Conservation (phyloP, 2,888 invertebrate species). For the Noctuana brunneofusca region DNA sequence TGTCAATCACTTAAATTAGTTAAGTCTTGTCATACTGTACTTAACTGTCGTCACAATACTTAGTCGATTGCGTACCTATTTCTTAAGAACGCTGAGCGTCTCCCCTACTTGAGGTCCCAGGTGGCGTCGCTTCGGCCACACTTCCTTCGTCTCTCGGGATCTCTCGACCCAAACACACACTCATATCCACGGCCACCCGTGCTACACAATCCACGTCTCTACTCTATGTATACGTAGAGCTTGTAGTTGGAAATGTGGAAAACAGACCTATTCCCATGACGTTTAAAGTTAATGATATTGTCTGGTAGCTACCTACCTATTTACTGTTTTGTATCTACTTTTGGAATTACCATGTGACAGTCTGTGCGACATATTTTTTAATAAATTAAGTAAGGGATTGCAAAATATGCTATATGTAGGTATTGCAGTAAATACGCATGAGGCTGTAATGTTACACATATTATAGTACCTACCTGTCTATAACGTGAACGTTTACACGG, state of each 20-base stretch:
- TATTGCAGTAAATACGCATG: too few relatives aligned
- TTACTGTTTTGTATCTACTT: conserved; percentile 36
- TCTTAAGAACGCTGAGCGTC: conserved; percentile 32
- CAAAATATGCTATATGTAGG: too few relatives aligned
- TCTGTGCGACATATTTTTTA: conserved; percentile 19
- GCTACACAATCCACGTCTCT: conserved; percentile 37
- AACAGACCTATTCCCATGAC: conserved; percentile 48
- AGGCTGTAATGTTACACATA: too few relatives aligned
- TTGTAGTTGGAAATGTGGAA: conserved; percentile 45
- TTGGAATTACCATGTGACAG: conserved; percentile 22
- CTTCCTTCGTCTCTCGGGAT: conserved; percentile 74
- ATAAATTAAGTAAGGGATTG: conserved; percentile 17
- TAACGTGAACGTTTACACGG: too few relatives aligned
- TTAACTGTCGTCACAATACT: background rate
- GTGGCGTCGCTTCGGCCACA: conserved; percentile 76
- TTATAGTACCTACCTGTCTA: too few relatives aligned
- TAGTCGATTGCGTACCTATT: conserved; percentile 23
- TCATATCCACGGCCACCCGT: conserved; percentile 47
- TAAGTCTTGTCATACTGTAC: too few relatives aligned
- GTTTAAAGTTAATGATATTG: conserved; percentile 49
- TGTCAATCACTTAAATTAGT: too few relatives aligned
- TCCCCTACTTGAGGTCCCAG: conserved; percentile 62
- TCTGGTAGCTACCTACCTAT: conserved; percentile 40
- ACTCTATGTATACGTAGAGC: conserved; percentile 40
- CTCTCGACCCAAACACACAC: conserved; percentile 65